A percentile compares a stretch with the other conserved stretches of the same genome.
Evolutionary conservation across 2,113 vertebrate genomes (phyloP).

Genomic region (Garra rufa): DNA sequence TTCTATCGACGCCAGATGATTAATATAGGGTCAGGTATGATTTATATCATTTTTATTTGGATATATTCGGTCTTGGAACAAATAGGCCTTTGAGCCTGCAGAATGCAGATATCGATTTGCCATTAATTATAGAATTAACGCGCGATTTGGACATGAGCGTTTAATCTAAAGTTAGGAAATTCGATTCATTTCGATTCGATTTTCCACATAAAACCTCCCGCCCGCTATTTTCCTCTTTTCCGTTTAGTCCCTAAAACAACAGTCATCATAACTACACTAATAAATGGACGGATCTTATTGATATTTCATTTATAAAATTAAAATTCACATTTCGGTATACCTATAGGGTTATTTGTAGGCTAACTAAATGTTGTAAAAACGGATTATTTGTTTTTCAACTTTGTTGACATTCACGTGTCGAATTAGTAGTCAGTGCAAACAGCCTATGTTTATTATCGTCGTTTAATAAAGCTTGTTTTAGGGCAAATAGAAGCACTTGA

Average conservation of each 20-base stretch:
- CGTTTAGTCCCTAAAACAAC: not conserved
- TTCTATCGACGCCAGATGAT: not conserved
- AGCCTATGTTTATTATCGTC: not conserved
- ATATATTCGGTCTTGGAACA: conserved; percentile 1
- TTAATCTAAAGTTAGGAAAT: not conserved
- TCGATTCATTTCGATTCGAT: conserved; percentile 20
- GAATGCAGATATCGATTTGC: conserved; percentile 7
- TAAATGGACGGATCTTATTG: not conserved
- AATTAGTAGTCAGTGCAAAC: not conserved
- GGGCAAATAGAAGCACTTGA: too few species aligned
- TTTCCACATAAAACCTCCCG: not conserved
- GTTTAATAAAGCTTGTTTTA: not conserved
- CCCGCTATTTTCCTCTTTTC: not conserved
- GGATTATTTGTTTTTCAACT: not conserved
- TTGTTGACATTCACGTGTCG: not conserved
- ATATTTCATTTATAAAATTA: not conserved
- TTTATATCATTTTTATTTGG: not conserved
- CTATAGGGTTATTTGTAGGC: too few species aligned
- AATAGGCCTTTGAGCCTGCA: conserved; percentile 35
- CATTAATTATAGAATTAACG: conserved; percentile 3
- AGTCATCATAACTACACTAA: conserved; percentile 1
- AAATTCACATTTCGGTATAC: not conserved
- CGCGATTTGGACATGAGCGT: not conserved
- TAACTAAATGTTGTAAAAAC: too few species aligned
- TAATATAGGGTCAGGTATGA: not conserved